Base-by-base conservation (phyloP, 2,888 invertebrate species). In the Phasia obesa region DNA sequence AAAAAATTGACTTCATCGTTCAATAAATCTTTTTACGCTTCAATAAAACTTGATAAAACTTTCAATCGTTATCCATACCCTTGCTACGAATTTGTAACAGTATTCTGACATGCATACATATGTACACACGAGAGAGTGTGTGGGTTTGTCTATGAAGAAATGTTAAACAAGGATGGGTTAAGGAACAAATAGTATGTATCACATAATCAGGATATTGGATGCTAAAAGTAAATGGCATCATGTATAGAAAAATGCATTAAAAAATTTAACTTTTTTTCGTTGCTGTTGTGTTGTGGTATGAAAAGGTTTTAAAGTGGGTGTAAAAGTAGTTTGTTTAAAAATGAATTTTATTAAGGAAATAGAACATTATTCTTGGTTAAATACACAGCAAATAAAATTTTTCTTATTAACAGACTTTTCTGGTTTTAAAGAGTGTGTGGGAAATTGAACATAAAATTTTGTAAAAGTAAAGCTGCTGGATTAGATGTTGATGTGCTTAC, bases 21-120 rank as follows among this genome's bases (percentile, higher is more conserved):
- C 67, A 74, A 80, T 77, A 77, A 84, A 84, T 84, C 81, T 81
- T 74, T 81, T 81, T 84, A 70, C 77, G 84, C 81, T 81, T 81
- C 74, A 77, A 77, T 81, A 64, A 70, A 74, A 77, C 47, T 81
- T 77, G 59, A 77, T 77, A 77, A 73, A 84, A 84, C 64, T 81
- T 84, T 77, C 59, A 70, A 77, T 70, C 74, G 23, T 49, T 69
- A 42, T 35, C 35, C 59, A 67, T 70, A 64, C 70, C 31, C 38
- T 60, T 42, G 53, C 19, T 17, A 17, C 25, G 17, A 7, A 17
- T 42, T 17, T 53, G 35, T 17, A 53, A 15, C n/a, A 17, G 51
- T 19, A 31, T 44, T 23, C 27, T 2, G 42, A 42, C 55, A 27
- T 11, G 15, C 25, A 38, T 35, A 15, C 27, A 15, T 4, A n/a